Evolutionary conservation across 2,113 vertebrate species (phyloP), one percentile per base, ranked within the genome.

Genomic region (Elachura formosa): DNA sequence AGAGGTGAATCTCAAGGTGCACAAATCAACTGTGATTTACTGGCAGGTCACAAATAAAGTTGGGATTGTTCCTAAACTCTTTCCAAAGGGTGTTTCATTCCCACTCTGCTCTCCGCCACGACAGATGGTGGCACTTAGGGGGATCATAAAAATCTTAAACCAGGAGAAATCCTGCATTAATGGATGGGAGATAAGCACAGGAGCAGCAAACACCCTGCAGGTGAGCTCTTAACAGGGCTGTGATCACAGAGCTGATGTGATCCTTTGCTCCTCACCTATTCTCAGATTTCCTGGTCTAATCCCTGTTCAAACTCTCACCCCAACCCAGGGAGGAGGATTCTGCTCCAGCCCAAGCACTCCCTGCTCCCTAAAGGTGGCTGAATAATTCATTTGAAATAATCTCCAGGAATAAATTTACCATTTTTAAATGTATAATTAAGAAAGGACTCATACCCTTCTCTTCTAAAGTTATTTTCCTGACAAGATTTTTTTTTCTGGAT

Each of bases 361-460:
- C 31, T 2, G 59, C 34, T 95, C 94, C 58, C 83, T 31, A 25
- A 68, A 84, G 83, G 41, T 17, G 67, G 38, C 67, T 41, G 80
- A 83, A 89, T 64, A 77, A 89, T 84, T 88, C 10, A 6, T 89
- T 81, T 73, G n/a, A 38, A 96, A 81, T 92, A 89, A 84, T 87
- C 89, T 56, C 28, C 88, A 89, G 41, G 68, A 88, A 92, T 95
- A 93, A 24, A 83, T 87, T 89, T 77, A 66, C 59, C 86, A 74
- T 88, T 90, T 94, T 94, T 92, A 55, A 80, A 93, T 86, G 63
- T 64, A 69, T 86, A 94, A 92, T 92, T 89, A 94, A 76, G 87
- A 34, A 41, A 77, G 38, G 33, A 90, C 62, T 77, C 76, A 33
- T 84, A 43, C 46, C 29, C 33, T 78, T 17, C 56, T 87, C 41